A percentile compares a stretch with the other conserved stretches of the same genome.
Evolutionary conservation across 2,888 invertebrate species (phyloP).

Genomic region (Cataglyphis rosenhaueri): DNA sequence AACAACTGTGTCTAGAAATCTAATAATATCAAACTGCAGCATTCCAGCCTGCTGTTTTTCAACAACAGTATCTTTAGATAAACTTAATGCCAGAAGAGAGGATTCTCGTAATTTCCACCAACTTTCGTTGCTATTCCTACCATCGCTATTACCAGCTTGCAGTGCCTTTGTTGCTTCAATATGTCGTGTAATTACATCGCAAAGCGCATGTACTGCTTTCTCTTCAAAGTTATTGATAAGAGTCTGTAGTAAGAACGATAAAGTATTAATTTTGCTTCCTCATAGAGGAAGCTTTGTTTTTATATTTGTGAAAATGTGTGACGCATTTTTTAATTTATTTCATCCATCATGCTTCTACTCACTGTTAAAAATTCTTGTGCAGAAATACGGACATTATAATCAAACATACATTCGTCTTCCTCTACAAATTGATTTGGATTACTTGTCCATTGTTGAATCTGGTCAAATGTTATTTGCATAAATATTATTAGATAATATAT

Average conservation of each 20-base stretch:
- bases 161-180: constrained; percentile 87
- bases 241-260: constrained; percentile 65
- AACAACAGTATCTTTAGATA: constrained; percentile 86
- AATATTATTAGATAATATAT: constrained; percentile 89
- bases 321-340: neutral
- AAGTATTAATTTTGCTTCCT: neutral
- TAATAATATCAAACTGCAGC: constrained; percentile 81
- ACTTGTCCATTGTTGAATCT: constrained; percentile 88
- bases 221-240: constrained; percentile 85
- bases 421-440: constrained; percentile 90
- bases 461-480: constrained; percentile 90
- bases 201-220: constrained; percentile 87
- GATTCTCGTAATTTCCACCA: constrained; percentile 91
- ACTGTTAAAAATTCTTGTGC: constrained; percentile 89
- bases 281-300: no score
- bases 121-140: constrained; percentile 73
- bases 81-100: constrained; percentile 88
- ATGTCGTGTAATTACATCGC: constrained; percentile 88
- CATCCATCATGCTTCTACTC: neutral
- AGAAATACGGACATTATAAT: constrained; percentile 89
- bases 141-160: constrained; percentile 82
- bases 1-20: constrained; percentile 86
- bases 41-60: constrained; percentile 80
- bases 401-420: constrained; percentile 89
- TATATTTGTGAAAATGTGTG: neutral